Conservation (phyloP, 2,797 vertebrate genomes). For the Acanthurus leucopareius region DNA sequence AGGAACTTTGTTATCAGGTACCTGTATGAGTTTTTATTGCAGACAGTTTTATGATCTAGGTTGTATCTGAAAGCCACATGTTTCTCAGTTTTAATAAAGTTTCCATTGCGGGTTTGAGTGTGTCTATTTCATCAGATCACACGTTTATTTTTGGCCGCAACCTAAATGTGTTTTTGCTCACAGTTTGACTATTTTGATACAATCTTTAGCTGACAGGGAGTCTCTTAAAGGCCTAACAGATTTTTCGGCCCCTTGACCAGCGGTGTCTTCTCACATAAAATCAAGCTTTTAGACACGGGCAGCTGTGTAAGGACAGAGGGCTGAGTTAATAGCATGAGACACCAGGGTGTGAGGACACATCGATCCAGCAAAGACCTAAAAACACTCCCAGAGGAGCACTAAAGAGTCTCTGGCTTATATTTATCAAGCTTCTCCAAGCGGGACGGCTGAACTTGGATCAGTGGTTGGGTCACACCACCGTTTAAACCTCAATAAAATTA, state of each 20-base stretch:
- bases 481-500: conserved; percentile 47
- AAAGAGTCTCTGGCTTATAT: conserved; percentile 50
- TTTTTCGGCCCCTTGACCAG: conserved; percentile 17
- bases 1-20: not conserved
- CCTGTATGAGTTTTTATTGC: not conserved
- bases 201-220: not conserved
- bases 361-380: conserved; percentile 42
- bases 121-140: not conserved
- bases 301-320: conserved; percentile 34
- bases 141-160: not conserved
- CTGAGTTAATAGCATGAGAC: conserved; percentile 48
- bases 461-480: conserved; percentile 22
- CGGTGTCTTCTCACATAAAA: conserved; percentile 28
- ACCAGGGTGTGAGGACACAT: conserved; percentile 42
- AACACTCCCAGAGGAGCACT: conserved; percentile 38
- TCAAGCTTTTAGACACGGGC: conserved; percentile 18
- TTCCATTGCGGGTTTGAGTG: not conserved
- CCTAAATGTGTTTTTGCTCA: not conserved
- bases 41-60: not conserved
- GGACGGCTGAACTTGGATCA: conserved; percentile 38
- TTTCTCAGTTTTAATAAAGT: not conserved
- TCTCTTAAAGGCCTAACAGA: conserved; percentile 7
- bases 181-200: not conserved
- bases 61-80: not conserved
- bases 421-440: conserved; percentile 39